phyloP scores from a whole-genome alignment of 2,797 vertebrate genomes.

The Darevskia nairensis region DNA sequence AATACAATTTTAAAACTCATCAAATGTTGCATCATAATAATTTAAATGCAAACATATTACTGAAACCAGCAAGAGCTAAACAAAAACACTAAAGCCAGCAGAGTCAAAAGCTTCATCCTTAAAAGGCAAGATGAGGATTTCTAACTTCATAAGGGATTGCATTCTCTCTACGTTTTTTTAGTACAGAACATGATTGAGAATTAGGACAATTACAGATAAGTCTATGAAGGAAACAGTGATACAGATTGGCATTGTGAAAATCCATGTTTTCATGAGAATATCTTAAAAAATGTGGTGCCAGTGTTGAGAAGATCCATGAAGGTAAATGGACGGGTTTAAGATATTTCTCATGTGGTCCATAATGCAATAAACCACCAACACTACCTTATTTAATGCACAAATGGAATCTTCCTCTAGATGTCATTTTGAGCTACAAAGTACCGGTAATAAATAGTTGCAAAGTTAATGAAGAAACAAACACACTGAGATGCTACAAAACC shows the following conservation, averaged over 20 bases:
- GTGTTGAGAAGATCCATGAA: neutral
- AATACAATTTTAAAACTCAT: no score
- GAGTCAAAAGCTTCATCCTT: no score
- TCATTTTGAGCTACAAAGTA: neutral
- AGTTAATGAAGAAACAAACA: slow-evolving; percentile 3
- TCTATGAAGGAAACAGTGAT: no score
- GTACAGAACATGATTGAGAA: neutral
- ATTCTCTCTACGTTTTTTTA: neutral
- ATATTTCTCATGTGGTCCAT: neutral
- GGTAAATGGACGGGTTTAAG: neutral
- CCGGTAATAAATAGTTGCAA: neutral
- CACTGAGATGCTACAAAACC: neutral
- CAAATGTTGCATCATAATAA: no score
- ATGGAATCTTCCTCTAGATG: neutral
- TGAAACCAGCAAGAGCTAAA: no score
- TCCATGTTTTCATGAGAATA: neutral
- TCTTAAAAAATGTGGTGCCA: neutral
- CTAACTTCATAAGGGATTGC: no score
- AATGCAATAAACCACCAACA: neutral
- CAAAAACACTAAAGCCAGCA: no score
- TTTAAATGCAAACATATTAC: no score
- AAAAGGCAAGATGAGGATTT: no score
- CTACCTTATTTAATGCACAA: neutral
- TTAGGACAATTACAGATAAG: neutral
- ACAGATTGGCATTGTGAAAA: neutral